phyloP scores from a whole-genome alignment of 2,113 vertebrate species.

The Psettodes erumei region DNA sequence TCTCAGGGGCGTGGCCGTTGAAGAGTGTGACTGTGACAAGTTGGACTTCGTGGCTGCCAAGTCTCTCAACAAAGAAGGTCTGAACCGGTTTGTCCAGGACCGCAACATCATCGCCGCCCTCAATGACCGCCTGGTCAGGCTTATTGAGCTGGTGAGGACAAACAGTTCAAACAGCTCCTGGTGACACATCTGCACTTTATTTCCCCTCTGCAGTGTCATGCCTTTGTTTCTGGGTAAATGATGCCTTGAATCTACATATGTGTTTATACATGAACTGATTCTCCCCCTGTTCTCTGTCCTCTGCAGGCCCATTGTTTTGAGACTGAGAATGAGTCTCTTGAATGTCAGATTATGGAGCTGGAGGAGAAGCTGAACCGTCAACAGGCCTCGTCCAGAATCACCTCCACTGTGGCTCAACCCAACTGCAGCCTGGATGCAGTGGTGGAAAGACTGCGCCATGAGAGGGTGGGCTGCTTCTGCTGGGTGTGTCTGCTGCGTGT shows the following conservation, averaged over 20 bases:
- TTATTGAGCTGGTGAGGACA: slow-evolving; percentile 81
- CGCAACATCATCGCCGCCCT: slow-evolving; percentile 74
- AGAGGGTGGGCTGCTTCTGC: slow-evolving; percentile 70
- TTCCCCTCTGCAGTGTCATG: neutral
- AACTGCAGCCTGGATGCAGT: slow-evolving; percentile 72
- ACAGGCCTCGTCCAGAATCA: slow-evolving; percentile 8
- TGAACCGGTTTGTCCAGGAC: slow-evolving; percentile 71
- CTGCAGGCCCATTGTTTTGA: slow-evolving; percentile 77
- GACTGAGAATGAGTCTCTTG: slow-evolving; percentile 79
- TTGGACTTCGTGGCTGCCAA: slow-evolving; percentile 77
- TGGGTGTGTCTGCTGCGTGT: slow-evolving; percentile 49
- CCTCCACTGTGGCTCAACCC: slow-evolving; percentile 15
- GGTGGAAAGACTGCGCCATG: slow-evolving; percentile 73
- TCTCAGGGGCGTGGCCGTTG: slow-evolving; percentile 58
- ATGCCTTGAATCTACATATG: neutral
- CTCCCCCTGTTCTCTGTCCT: neutral
- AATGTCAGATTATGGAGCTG: slow-evolving; percentile 74
- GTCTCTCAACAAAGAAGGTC: slow-evolving; percentile 69
- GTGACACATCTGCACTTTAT: neutral
- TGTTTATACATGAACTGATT: neutral
- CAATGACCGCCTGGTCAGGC: slow-evolving; percentile 79
- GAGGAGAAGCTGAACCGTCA: slow-evolving; percentile 50
- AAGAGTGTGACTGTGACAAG: slow-evolving; percentile 55
- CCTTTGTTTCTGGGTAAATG: slow-evolving; percentile 10
- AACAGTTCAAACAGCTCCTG: neutral